Evolutionary conservation across 2,888 invertebrate genomes (phyloP).

Genomic region (Drosophila mayaguana): DNA sequence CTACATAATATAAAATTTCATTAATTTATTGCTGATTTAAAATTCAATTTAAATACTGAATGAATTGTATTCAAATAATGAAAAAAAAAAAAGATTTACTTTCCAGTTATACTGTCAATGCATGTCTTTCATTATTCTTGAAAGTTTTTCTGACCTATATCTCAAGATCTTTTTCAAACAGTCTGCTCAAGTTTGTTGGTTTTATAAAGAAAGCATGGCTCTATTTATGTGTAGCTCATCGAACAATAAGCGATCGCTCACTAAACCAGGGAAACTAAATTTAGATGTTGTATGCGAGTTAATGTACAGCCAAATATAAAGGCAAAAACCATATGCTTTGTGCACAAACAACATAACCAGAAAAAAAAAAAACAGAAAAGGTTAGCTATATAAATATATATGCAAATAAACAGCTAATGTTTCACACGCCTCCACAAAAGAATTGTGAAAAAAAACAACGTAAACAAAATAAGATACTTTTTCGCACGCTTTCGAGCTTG

Average conservation of each 20-base stretch:
- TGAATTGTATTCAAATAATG: too few species aligned
- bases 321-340: conserved; percentile 12
- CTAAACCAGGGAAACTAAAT: conserved; percentile 21
- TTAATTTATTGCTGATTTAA: too few species aligned
- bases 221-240: neutral
- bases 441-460: neutral
- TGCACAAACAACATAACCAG: conserved; percentile 10
- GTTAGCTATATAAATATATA: neutral
- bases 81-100: neutral
- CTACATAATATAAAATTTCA: too few species aligned
- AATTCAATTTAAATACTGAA: too few species aligned
- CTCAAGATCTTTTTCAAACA: neutral
- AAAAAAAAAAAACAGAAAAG: neutral
- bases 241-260: conserved; percentile 9
- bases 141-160: neutral
- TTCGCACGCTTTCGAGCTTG: conserved; percentile 31
- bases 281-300: conserved; percentile 10
- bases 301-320: neutral
- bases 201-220: conserved; percentile 4
- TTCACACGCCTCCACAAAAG: conserved; percentile 37
- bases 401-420: conserved; percentile 9
- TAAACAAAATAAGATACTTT: conserved; percentile 7
- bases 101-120: neutral
- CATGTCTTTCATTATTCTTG: neutral
- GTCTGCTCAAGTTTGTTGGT: neutral